Base-by-base conservation (phyloP, 2,113 vertebrate genomes). In the Burhinus oedicnemus region DNA sequence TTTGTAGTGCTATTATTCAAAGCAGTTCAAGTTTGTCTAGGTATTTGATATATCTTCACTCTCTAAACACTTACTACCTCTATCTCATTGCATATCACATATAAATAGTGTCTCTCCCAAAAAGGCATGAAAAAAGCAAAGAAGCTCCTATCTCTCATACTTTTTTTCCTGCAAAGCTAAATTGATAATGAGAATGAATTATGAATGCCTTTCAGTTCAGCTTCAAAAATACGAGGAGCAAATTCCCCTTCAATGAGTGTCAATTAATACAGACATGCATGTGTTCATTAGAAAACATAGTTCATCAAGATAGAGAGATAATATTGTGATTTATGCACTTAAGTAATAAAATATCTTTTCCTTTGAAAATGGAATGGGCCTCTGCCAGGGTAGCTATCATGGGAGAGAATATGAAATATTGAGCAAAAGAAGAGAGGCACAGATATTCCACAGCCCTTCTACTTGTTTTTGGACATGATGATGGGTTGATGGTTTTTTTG, bases 201-300 rank as follows among this genome's bases (percentile, higher is more conserved):
- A 93, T 86, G 64, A 90, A 94, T 90, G 85, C 88, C 42, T 97
- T 90, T 97, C 90, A 85, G 90, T 97, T 96, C 95, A 96, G 96
- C 92, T 94, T 95, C 66, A 90, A 93, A 95, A 93, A 81, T 66
- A 81, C 1, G 49, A 95, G 51, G 29, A 75, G n/a, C 4, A 55
- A 88, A 70, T 70, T 93, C 58, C 58, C 38, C 20, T 93, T 90
- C 72, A 55, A 75, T 13, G 36, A 55, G 16, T 44, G n/a, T 83
- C 68, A 93, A 90, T 95, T 81, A 88, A 89, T 71, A 60, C 1
- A 11, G 86, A 64, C 71, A 78, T 18, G 32, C 44, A 66, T 22
- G 64, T 75, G 64, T 87, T 94, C 78, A 62, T 88, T 87, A 86
- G 85, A 83, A 95, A 96, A 86, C 76, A 90, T 0, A 74, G 71